Evolutionary conservation across 2,113 vertebrate genomes (phyloP), one percentile per base, ranked within the genome.

Genomic region (Callaeas wilsoni): DNA sequence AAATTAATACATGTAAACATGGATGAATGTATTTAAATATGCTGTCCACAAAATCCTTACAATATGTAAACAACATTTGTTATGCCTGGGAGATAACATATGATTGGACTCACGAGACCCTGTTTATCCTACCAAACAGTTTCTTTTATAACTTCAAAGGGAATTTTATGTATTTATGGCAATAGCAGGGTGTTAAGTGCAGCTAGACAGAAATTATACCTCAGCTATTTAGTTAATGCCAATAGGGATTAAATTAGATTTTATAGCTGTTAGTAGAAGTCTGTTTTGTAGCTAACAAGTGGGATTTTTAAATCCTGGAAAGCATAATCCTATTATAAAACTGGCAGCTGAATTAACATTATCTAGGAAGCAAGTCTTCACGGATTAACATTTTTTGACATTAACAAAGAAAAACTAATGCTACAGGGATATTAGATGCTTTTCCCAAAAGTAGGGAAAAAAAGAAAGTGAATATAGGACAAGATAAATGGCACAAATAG

Each of bases 241-340:
- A 97, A 69, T 95, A 98, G 96, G 97, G 97, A 97, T 98, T 98
- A 98, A 97, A 98, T 98, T 98, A 97, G 97, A 97, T 97, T 98
- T 98, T 98, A 98, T 98, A 98, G 97, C 96, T 94, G 96, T 98
- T 98, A 97, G 97, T 96, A 96, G 96, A 97, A 97, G 96, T 97
- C 97, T 98, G 92, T 98, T 98, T 98, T 97, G 97, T 97, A 92
- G 92, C 97, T 98, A 98, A 98, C 98, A 97, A 98, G 96, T 98
- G 97, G 97, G 96, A 97, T 98, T 98, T 97, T 98, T 97, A 98
- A 98, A 97, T 98, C 97, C 98, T 97, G 96, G 97, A 97, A 98
- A 98, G 97, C 94, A 94, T 98, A 98, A 98, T 98, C 98, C 98
- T 98, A 97, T 98, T 98, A 98, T 97, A 96, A 98, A 97, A 97